phyloP scores from a whole-genome alignment of 2,888 invertebrate species.

The Pristionchus mayeri region DNA sequence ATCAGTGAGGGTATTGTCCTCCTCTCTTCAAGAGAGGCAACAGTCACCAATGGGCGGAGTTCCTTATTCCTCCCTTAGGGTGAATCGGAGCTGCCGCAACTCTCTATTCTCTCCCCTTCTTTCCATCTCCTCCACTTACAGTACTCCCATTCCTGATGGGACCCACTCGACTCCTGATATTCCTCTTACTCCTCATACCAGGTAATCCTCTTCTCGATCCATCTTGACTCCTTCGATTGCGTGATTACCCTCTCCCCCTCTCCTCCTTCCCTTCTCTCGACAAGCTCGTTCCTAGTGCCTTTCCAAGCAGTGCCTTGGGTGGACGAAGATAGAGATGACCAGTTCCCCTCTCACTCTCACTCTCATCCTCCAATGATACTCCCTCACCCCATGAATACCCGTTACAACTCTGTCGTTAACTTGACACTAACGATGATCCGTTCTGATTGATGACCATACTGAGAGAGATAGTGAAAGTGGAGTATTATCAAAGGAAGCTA shows the following conservation, averaged over 20 bases:
- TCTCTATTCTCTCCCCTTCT: not conserved
- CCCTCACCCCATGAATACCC: not conserved
- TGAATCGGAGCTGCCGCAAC: not conserved
- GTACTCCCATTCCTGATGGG: not conserved
- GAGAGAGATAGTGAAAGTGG: not conserved
- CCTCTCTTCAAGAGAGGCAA: not conserved
- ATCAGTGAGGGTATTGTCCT: constrained; percentile 24
- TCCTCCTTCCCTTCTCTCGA: not conserved
- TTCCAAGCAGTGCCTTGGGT: not conserved
- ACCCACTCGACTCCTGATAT: constrained; percentile 1
- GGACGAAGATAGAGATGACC: not conserved
- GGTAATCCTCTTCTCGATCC: not conserved
- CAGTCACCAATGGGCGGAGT: constrained; percentile 1
- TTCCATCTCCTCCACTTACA: not conserved
- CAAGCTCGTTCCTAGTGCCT: no score
- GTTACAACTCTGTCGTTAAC: constrained; percentile 7
- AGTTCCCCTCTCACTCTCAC: not conserved
- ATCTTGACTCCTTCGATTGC: constrained; percentile 7
- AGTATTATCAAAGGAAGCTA: not conserved
- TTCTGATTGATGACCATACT: not conserved
- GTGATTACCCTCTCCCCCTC: not conserved
- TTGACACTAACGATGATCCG: not conserved
- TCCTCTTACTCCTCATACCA: constrained; percentile 1
- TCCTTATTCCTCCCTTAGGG: constrained; percentile 36
- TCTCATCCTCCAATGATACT: constrained; percentile 4